These are phyloP conservation scores for Furcifer pardalis DNA, from an alignment of 2,797 vertebrate species.

Conservation along the genomic window DNA sequence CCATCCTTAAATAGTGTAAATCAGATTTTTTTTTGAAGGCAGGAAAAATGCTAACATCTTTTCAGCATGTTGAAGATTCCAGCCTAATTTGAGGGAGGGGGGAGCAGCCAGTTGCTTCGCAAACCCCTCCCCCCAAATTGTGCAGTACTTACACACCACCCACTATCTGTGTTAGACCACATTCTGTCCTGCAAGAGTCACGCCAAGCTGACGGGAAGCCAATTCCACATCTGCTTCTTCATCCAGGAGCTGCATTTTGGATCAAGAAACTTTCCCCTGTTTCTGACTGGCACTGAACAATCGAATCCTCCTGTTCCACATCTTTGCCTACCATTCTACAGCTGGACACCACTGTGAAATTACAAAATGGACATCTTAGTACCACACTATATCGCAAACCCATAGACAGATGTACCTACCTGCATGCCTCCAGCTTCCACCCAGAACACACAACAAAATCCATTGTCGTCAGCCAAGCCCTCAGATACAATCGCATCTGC, in stretches of 20 bases:
- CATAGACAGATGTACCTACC: too few species aligned
- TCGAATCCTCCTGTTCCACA: not conserved
- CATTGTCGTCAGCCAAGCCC: too few species aligned
- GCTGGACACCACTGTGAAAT: too few species aligned
- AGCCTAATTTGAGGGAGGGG: not conserved
- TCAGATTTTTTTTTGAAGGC: constrained; percentile 38
- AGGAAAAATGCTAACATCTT: constrained; percentile 2
- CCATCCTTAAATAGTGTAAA: constrained; percentile 16
- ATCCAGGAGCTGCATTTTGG: too few species aligned
- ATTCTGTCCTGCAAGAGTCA: not conserved
- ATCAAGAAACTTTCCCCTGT: too few species aligned
- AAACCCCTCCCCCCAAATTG: not conserved
- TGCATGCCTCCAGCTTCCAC: too few species aligned
- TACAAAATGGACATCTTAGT: too few species aligned
- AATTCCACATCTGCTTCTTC: not conserved
- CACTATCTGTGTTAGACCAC: not conserved
- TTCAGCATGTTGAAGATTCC: not conserved
- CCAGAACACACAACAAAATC: too few species aligned
- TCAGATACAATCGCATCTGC: too few species aligned
- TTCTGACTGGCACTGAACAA: too few species aligned
- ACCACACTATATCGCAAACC: too few species aligned
- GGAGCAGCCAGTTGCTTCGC: not conserved
- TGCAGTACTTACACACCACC: not conserved
- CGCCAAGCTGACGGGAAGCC: not conserved
- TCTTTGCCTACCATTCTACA: not conserved